A percentile compares a stretch with the other conserved stretches of the same genome.
Evolutionary conservation across 2,113 vertebrate species (phyloP).

Genomic region (Chaenogobius annularis): DNA sequence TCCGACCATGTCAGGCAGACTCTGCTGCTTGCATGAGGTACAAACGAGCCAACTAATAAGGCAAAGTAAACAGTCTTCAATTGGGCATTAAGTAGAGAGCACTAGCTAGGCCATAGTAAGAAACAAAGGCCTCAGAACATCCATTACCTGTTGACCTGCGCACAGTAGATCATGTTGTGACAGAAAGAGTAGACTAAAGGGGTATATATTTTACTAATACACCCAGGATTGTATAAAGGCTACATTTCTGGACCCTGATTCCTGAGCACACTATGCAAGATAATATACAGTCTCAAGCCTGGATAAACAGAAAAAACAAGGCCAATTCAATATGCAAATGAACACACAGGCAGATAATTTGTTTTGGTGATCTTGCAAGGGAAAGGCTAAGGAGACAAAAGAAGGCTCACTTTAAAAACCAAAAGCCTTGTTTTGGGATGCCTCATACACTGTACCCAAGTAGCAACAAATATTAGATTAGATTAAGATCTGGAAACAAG

Average conservation of each 20-base stretch:
- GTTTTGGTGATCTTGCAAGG: background rate
- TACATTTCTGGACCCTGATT: constrained; percentile 46
- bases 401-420: background rate
- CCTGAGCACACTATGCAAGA: constrained; percentile 57
- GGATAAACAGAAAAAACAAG: background rate
- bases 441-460: constrained; percentile 40
- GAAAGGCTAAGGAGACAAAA: background rate
- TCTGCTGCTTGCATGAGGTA: constrained; percentile 54
- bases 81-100: constrained; percentile 44
- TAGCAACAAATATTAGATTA: constrained; percentile 37
- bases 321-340: background rate
- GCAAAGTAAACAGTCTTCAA: constrained; percentile 57
- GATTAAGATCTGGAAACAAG: constrained; percentile 52
- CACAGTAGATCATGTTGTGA: constrained; percentile 51
- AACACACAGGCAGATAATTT: background rate
- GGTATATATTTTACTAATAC: constrained; percentile 34
- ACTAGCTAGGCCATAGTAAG: constrained; percentile 39
- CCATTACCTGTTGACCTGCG: constrained; percentile 35
- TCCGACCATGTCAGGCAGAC: constrained; percentile 22
- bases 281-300: background rate
- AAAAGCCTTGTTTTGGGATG: constrained; percentile 14
- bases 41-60: constrained; percentile 56
- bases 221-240: constrained; percentile 31
- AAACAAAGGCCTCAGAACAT: constrained; percentile 43
- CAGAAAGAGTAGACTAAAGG: constrained; percentile 40